A percentile compares a stretch with the other conserved stretches of the same genome.
These are phyloP conservation scores for Saxicola maurus DNA, from an alignment of 2,797 vertebrate genomes.

Conservation along the genomic window DNA sequence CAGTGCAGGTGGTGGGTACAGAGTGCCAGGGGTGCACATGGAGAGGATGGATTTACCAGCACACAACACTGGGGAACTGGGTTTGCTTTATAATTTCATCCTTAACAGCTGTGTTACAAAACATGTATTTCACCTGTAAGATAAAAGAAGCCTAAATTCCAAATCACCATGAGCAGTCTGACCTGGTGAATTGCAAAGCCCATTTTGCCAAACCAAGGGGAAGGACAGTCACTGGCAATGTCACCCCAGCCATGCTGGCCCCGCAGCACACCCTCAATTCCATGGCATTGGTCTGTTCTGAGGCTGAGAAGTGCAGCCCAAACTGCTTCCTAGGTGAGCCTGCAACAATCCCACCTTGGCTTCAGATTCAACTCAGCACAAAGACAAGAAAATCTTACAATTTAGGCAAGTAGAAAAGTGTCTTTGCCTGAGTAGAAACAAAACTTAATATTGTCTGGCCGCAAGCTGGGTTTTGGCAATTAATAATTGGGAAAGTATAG, in stretches of 20 bases:
- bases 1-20: not conserved
- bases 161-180: accelerated
- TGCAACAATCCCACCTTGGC: not conserved
- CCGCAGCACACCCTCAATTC: not conserved
- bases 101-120: not conserved
- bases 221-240: accelerated
- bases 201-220: not conserved
- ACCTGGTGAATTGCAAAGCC: not conserved
- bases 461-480: not conserved
- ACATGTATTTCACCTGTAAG: not conserved
- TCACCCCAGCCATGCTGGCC: accelerated
- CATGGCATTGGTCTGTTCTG: accelerated
- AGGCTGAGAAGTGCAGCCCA: not conserved
- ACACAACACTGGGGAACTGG: not conserved
- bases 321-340: not conserved
- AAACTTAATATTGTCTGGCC: not conserved
- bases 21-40: accelerated
- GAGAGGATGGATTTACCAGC: not conserved
- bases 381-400: not conserved
- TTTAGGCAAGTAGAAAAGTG: not conserved
- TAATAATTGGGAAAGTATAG: not conserved
- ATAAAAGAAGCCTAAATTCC: not conserved
- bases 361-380: not conserved
- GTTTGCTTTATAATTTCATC: not conserved
- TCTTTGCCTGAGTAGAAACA: not conserved